phyloP scores from a whole-genome alignment of 2,888 invertebrate genomes.

The Callyntrura guangdongensis region DNA sequence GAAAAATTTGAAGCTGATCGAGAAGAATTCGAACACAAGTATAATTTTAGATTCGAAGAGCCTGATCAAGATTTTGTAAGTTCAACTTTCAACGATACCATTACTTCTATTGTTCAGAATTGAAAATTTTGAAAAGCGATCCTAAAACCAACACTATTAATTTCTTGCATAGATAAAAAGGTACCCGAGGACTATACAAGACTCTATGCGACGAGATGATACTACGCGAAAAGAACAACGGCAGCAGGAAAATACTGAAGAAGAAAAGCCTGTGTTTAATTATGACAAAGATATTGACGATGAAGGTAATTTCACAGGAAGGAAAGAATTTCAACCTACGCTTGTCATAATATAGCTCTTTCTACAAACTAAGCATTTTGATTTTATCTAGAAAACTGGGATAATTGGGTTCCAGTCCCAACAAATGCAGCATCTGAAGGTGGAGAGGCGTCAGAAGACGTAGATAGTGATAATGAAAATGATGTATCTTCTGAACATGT shows the following conservation, averaged over 20 bases:
- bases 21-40: too few species aligned
- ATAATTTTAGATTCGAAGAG: too few species aligned
- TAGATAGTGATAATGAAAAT: slow-evolving; percentile 58
- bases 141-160: too few species aligned
- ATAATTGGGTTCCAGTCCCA: slow-evolving; percentile 87
- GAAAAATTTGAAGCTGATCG: too few species aligned
- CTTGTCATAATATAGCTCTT: not conserved
- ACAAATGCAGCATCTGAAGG: slow-evolving; percentile 86
- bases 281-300: slow-evolving; percentile 90
- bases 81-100: too few species aligned
- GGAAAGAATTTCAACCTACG: not conserved
- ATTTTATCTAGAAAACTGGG: slow-evolving; percentile 89
- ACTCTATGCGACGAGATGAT: slow-evolving; percentile 93
- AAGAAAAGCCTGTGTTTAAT: slow-evolving; percentile 94
- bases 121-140: too few species aligned
- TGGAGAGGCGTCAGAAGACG: slow-evolving; percentile 78
- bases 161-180: slow-evolving; percentile 91
- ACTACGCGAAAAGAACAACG: slow-evolving; percentile 93
- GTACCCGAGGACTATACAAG: slow-evolving; percentile 95
- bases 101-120: too few species aligned
- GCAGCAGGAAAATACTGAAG: slow-evolving; percentile 89
- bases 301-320: slow-evolving; percentile 49
- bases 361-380: not conserved
- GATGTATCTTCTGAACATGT: not conserved
- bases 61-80: too few species aligned